Percentiles rank a stretch among this genome's conserved stretches.
Evolutionary conservation across 37 sponge, comb jelly and placozoan species (phyloP).

Genomic region (Tethya wilhelma): DNA sequence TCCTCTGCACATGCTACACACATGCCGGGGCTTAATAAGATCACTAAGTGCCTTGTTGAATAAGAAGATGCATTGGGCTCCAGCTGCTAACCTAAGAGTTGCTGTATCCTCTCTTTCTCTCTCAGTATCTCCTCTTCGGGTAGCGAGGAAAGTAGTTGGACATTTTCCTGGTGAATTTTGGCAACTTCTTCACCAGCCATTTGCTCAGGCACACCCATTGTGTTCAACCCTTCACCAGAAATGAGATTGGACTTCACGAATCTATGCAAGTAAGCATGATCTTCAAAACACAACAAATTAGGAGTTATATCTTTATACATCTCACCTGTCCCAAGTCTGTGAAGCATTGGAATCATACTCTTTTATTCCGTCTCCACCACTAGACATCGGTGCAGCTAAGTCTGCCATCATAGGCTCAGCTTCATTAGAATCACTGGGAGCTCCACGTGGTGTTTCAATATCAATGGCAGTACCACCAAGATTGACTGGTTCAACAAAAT

Average conservation of each 20-base stretch:
- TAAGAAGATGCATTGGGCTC: too few species aligned
- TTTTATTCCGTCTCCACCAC: not conserved
- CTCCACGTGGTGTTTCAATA: not conserved
- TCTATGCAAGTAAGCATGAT: not conserved
- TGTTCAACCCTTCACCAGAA: constrained; percentile 64
- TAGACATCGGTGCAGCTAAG: not conserved
- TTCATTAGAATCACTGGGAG: not conserved
- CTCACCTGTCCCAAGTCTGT: constrained; percentile 25
- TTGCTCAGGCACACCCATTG: constrained; percentile 10
- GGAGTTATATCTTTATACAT: too few species aligned
- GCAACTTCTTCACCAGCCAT: constrained; percentile 41
- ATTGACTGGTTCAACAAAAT: constrained; percentile 21
- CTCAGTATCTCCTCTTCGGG: constrained; percentile 68
- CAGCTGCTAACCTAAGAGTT: constrained; percentile 36
- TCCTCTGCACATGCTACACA: too few species aligned
- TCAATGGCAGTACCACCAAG: not conserved
- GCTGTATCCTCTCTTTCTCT: constrained; percentile 58
- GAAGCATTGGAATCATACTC: constrained; percentile 41
- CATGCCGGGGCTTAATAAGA: too few species aligned
- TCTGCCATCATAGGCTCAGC: not conserved
- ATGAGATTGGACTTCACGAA: constrained; percentile 25
- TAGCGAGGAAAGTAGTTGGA: constrained; percentile 51
- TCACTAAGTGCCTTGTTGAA: too few species aligned
- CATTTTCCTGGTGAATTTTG: constrained; percentile 85
- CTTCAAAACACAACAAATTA: not conserved